Evolutionary conservation across 2,113 vertebrate genomes (phyloP).

Genomic region (Callionymus lyra): DNA sequence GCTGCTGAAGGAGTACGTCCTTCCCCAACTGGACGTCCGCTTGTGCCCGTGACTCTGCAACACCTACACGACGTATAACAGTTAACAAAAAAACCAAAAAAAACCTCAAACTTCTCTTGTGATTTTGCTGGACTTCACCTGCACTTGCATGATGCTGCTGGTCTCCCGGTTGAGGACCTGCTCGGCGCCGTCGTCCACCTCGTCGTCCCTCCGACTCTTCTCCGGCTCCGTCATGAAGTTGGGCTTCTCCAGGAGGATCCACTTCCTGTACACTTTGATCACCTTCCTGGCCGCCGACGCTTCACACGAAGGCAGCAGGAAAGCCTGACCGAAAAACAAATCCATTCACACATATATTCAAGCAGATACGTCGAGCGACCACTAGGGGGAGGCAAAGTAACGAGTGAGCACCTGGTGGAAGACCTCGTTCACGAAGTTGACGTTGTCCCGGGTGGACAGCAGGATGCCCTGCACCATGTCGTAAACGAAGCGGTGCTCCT

Average conservation of each 20-base stretch:
- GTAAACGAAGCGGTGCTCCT: conserved; percentile 81
- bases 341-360: not conserved
- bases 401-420: conserved; percentile 80
- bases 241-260: conserved; percentile 90
- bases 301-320: conserved; percentile 88
- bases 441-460: conserved; percentile 85
- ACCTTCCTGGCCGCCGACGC: conserved; percentile 85
- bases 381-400: conserved; percentile 46
- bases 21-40: conserved; percentile 91
- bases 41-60: conserved; percentile 75
- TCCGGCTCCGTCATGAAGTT: conserved; percentile 92
- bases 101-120: not conserved
- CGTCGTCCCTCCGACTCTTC: conserved; percentile 60
- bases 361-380: conserved; percentile 9
- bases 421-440: conserved; percentile 96
- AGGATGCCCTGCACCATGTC: conserved; percentile 92
- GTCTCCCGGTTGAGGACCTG: conserved; percentile 59
- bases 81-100: too few species aligned
- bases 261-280: conserved; percentile 91
- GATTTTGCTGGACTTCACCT: conserved; percentile 33
- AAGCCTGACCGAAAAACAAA: conserved; percentile 69
- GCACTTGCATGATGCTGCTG: conserved; percentile 68
- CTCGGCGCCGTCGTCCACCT: conserved; percentile 49
- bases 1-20: conserved; percentile 91
- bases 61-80: conserved; percentile 37